Evolutionary conservation across 2,113 vertebrate species (phyloP).

Genomic region (Galbula dea): DNA sequence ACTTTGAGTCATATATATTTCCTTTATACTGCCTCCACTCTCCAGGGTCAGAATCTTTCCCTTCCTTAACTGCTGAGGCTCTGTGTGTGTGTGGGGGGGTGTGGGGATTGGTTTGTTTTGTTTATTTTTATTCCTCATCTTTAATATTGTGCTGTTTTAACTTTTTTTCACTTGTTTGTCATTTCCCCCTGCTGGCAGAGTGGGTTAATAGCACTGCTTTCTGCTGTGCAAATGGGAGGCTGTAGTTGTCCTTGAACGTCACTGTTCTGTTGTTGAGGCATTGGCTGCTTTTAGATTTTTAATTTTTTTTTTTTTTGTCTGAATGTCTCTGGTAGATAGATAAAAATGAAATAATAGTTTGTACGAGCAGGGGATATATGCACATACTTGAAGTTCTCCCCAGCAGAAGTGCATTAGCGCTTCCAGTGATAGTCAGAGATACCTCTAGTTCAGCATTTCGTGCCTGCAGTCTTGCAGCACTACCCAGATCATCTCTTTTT

Average conservation of each 20-base stretch:
- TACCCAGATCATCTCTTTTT: background rate
- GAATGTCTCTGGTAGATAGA: background rate
- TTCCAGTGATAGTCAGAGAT: background rate
- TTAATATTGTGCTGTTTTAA: background rate
- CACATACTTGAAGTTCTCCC: background rate
- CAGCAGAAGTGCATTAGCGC: background rate
- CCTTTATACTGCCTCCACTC: background rate
- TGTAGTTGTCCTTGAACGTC: background rate
- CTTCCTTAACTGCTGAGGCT: background rate
- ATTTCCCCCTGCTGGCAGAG: slow-evolving; percentile 54
- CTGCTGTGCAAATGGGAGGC: background rate
- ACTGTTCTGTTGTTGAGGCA: background rate
- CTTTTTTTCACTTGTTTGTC: slow-evolving; percentile 37
- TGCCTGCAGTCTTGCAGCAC: background rate
- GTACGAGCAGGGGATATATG: background rate
- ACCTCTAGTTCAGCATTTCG: background rate
- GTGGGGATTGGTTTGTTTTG: background rate
- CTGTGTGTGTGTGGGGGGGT: background rate
- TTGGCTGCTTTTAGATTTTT: background rate
- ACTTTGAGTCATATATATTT: background rate
- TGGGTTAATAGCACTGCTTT: background rate
- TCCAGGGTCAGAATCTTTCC: background rate
- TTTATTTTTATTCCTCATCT: background rate
- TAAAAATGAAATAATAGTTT: background rate
- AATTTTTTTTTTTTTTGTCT: background rate